Base-by-base conservation (phyloP, 1,140 invertebrate genomes). In the Antheraea pernyi region DNA sequence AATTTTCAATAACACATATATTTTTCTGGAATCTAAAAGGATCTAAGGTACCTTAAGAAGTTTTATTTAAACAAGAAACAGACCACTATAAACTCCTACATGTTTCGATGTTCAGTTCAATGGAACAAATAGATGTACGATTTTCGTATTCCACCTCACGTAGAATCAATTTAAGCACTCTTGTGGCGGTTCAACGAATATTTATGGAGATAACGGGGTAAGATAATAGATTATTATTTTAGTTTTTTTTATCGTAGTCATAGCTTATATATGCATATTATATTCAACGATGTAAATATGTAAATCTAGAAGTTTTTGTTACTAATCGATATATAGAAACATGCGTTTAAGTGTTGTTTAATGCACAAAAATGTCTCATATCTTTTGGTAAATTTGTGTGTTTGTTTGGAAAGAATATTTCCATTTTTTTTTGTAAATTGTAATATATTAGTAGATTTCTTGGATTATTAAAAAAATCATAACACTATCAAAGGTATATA, bases 121-220 rank as follows among this genome's bases (percentile, higher is more conserved):
- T 74, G 72, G 70, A 80, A 82, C 82, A 81, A 73, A 83, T 81
- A 76, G 48, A 70, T 53, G 46, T 46, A 73, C 71, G 64, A 61
- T 76, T 80, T 79, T 82, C 75, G 83, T 84, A 86, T 84, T 83
- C 82, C 80, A 71, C 76, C 86, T 85, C 86, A 88, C 85, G 84
- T 86, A 83, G 78, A 83, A 89, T 85, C 84, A 84, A 88, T 91
- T 91, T 86, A 77, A 87, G 84, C 81, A 81, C 83, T 84, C 81
- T 80, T 81, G 80, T 83, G 78, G 83, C 76, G 84, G 83, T 81
- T 85, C 81, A 85, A 85, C 71, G 76, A 78, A 84, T 81, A 87
- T 86, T 87, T 88, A 90, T 85, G 79, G 79, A 85, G 81, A 88
- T 83, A 83, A 83, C 77, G 16, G 46, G 46, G 46, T 80, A 75